Conservation (phyloP, 2,888 invertebrate genomes). For the Ariolimax columbianus region DNA sequence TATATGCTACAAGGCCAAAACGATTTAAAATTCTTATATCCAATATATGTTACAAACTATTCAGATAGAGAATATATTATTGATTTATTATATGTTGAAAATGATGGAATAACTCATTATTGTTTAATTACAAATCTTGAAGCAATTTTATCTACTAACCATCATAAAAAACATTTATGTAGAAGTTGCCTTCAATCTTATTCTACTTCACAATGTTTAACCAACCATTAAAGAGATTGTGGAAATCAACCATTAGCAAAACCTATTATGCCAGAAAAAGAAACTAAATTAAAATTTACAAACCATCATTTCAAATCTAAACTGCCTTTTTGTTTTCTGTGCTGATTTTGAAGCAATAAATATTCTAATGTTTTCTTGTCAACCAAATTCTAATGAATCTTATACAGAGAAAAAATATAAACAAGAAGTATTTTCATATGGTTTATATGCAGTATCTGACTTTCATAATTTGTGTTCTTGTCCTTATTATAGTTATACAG, state of each 20-base stretch:
- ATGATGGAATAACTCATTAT: conserved; percentile 15
- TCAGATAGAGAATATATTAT: not conserved
- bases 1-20: not conserved
- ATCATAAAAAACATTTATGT: conserved; percentile 14
- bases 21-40: not conserved
- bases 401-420: conserved; percentile 23
- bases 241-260: not conserved
- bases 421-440: conserved; percentile 24
- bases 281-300: not conserved
- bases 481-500: conserved; percentile 13
- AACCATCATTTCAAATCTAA: not conserved
- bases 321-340: conserved; percentile 4
- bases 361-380: not conserved
- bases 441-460: conserved; percentile 7
- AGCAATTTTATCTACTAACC: conserved; percentile 14
- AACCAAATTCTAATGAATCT: conserved; percentile 12
- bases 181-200: conserved; percentile 5
- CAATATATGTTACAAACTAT: not conserved
- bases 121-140: not conserved
- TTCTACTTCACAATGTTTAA: not conserved
- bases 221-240: conserved; percentile 1
- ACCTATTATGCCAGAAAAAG: not conserved
- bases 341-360: not conserved
- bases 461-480: not conserved
- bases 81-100: conserved; percentile 30